Conservation (phyloP, 2,888 invertebrate genomes). For the Tetanocera ferruginea region DNA sequence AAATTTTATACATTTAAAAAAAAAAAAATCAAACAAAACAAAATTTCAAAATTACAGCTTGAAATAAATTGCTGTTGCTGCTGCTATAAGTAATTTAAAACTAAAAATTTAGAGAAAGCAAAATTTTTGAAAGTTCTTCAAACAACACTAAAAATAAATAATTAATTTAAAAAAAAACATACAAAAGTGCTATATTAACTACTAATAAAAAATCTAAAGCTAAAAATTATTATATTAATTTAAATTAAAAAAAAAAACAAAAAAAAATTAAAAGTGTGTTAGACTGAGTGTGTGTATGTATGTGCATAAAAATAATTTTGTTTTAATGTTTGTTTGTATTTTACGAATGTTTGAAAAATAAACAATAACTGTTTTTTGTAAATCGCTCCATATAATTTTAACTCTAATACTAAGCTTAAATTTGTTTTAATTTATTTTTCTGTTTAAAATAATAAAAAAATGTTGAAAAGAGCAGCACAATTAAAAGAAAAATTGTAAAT, state of each 20-base stretch:
- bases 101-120: not conserved
- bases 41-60: not conserved
- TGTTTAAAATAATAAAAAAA: constrained; percentile 38
- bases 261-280: constrained; percentile 2
- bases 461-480: not conserved
- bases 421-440: constrained; percentile 42
- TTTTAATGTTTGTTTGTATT: constrained; percentile 13
- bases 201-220: constrained; percentile 33
- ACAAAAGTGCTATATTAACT: constrained; percentile 44
- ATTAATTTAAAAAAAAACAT: constrained; percentile 35
- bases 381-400: constrained; percentile 21
- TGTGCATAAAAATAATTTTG: not conserved
- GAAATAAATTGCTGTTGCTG: not conserved
- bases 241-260: constrained; percentile 11
- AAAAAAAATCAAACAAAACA: constrained; percentile 1
- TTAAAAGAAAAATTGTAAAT: constrained; percentile 38
- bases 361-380: constrained; percentile 32
- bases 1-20: constrained; percentile 26
- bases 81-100: not conserved
- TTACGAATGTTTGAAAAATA: constrained; percentile 16
- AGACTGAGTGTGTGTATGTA: not conserved
- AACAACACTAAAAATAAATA: constrained; percentile 30
- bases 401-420: constrained; percentile 9
- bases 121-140: constrained; percentile 25
- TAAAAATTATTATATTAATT: not conserved